phyloP scores from a whole-genome alignment of 2,797 vertebrate genomes.

The Poliocrania exsul region DNA sequence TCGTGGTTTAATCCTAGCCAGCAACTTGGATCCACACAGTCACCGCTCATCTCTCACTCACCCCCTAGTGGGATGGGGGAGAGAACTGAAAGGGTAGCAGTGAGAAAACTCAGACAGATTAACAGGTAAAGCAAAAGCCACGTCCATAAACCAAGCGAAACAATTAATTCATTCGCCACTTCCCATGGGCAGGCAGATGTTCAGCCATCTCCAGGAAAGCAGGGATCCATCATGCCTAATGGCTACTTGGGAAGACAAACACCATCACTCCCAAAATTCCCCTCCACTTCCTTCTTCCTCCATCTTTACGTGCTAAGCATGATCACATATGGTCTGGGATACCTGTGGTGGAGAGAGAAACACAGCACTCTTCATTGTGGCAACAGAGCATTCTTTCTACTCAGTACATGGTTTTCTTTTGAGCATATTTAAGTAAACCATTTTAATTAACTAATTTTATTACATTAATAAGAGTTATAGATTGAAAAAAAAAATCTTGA shows the following conservation, averaged over 20 bases:
- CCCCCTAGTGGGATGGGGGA: neutral
- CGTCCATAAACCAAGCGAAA: neutral
- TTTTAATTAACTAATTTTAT: neutral
- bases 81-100: neutral
- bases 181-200: neutral
- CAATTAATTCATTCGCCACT: neutral
- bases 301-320: too few relatives aligned
- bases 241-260: neutral
- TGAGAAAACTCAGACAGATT: neutral
- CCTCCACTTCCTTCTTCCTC: neutral
- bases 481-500: neutral
- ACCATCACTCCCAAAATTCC: neutral
- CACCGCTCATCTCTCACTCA: neutral
- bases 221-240: neutral
- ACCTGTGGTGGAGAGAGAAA: neutral
- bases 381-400: neutral
- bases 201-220: neutral
- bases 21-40: neutral
- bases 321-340: neutral
- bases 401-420: neutral
- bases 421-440: neutral
- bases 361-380: accelerated
- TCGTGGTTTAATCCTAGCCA: neutral
- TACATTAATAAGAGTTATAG: neutral
- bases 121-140: neutral